phyloP scores from a whole-genome alignment of 2,888 invertebrate species.

The Iselma pallidipennis region DNA sequence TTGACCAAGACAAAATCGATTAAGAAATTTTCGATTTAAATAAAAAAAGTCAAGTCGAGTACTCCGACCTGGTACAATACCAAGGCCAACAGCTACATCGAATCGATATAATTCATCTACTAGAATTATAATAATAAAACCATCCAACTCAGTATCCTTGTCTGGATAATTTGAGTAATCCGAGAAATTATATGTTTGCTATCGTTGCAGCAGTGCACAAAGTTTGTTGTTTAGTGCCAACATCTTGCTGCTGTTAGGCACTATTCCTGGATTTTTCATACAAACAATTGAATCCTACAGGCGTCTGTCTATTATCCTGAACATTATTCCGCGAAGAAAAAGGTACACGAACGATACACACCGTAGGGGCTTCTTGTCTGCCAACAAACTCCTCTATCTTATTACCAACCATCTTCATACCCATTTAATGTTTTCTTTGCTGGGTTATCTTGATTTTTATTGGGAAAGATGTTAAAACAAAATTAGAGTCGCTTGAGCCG shows the following conservation, averaged over 20 bases:
- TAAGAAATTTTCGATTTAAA: background rate
- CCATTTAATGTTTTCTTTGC: too few relatives aligned
- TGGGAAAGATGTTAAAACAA: too few relatives aligned
- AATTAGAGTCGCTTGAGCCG: background rate
- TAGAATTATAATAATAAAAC: too few relatives aligned
- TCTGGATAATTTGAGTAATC: conserved; percentile 1
- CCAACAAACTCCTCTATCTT: too few relatives aligned
- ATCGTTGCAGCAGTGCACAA: background rate
- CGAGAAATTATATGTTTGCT: background rate
- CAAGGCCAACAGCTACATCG: conserved; percentile 1
- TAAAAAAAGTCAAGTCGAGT: background rate
- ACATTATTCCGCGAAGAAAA: background rate
- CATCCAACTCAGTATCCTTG: background rate
- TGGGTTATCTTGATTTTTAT: too few relatives aligned
- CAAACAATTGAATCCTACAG: conserved; percentile 1
- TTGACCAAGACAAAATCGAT: background rate
- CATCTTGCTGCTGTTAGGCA: too few relatives aligned
- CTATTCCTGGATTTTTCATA: too few relatives aligned
- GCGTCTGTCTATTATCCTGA: background rate
- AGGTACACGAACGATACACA: too few relatives aligned
- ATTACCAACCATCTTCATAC: too few relatives aligned
- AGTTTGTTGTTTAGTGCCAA: background rate
- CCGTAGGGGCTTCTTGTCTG: too few relatives aligned
- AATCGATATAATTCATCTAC: background rate
- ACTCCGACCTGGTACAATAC: background rate